A percentile compares a stretch with the other conserved stretches of the same genome.
phyloP scores from a whole-genome alignment of 2,888 invertebrate species.

The Amiota mariae region DNA sequence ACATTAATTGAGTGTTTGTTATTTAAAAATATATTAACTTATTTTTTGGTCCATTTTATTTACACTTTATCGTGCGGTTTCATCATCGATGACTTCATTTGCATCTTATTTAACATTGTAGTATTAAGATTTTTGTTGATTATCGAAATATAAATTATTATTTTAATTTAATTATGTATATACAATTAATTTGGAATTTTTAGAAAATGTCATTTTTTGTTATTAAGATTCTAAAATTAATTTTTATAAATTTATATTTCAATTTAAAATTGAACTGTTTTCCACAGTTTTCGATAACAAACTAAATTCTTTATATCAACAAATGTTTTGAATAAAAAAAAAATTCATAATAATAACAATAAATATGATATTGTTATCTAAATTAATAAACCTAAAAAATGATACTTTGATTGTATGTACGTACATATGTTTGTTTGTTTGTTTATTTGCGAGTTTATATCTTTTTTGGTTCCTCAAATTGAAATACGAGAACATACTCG shows the following conservation, averaged over 20 bases:
- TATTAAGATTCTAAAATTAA: background rate
- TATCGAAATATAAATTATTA: background rate
- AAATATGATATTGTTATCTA: constrained; percentile 50
- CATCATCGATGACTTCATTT: constrained; percentile 3
- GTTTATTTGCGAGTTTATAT: too few relatives aligned
- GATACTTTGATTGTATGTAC: constrained; percentile 53
- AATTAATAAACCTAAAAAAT: constrained; percentile 62
- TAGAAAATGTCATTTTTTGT: background rate
- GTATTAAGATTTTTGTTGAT: background rate
- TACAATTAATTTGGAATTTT: too few relatives aligned
- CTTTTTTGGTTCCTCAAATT: too few relatives aligned
- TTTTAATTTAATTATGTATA: too few relatives aligned
- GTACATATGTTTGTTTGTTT: background rate
- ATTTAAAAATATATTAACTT: constrained; percentile 11
- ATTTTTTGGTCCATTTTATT: constrained; percentile 8
- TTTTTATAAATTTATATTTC: background rate
- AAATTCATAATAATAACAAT: background rate
- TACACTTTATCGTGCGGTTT: background rate
- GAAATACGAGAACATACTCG: too few relatives aligned
- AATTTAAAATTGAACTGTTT: background rate
- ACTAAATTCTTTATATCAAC: constrained; percentile 1
- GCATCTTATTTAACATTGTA: constrained; percentile 9
- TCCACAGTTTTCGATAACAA: background rate
- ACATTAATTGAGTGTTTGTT: background rate
- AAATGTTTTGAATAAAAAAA: constrained; percentile 11